Percentiles rank a stretch among this genome's conserved stretches.
These are phyloP conservation scores for Callyntrura sp. DNA, from an alignment of 2,888 invertebrate species.

Conservation along the genomic window DNA sequence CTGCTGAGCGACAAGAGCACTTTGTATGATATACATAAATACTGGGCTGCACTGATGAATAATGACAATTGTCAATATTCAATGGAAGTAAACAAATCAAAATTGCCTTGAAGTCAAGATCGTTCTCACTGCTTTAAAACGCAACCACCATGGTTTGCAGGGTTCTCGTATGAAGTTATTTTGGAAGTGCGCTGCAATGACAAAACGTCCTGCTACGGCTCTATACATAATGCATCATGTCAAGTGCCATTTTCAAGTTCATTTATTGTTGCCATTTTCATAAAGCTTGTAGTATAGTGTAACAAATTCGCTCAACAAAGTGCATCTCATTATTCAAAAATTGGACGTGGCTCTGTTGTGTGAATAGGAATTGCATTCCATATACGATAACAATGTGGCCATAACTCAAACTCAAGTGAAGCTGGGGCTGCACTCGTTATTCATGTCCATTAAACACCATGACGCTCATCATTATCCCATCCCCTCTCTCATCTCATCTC, in stretches of 20 bases:
- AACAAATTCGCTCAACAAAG: slow-evolving; percentile 61
- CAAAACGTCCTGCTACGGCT: slow-evolving; percentile 55
- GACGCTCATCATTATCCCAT: slow-evolving; percentile 30
- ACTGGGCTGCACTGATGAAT: slow-evolving; percentile 32
- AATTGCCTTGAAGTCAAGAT: slow-evolving; percentile 74
- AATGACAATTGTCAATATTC: slow-evolving; percentile 67
- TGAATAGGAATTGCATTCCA: slow-evolving; percentile 44
- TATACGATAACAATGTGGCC: slow-evolving; percentile 49
- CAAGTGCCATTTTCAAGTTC: slow-evolving; percentile 63
- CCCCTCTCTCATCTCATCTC: neutral
- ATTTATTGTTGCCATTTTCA: slow-evolving; percentile 49
- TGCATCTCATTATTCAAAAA: slow-evolving; percentile 50
- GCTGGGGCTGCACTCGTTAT: slow-evolving; percentile 39
- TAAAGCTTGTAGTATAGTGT: neutral
- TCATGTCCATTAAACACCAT: neutral
- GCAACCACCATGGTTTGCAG: neutral
- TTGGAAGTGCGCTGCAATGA: slow-evolving; percentile 20
- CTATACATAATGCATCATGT: slow-evolving; percentile 65
- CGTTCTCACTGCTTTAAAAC: slow-evolving; percentile 45
- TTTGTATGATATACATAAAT: neutral
- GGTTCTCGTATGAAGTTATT: neutral
- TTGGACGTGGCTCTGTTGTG: slow-evolving; percentile 18
- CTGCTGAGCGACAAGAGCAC: slow-evolving; percentile 26
- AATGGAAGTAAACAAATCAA: slow-evolving; percentile 68
- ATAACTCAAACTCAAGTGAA: slow-evolving; percentile 33